These are phyloP conservation scores for Pseudotriccus pelzelni DNA, from an alignment of 2,797 vertebrate species.

Conservation along the genomic window DNA sequence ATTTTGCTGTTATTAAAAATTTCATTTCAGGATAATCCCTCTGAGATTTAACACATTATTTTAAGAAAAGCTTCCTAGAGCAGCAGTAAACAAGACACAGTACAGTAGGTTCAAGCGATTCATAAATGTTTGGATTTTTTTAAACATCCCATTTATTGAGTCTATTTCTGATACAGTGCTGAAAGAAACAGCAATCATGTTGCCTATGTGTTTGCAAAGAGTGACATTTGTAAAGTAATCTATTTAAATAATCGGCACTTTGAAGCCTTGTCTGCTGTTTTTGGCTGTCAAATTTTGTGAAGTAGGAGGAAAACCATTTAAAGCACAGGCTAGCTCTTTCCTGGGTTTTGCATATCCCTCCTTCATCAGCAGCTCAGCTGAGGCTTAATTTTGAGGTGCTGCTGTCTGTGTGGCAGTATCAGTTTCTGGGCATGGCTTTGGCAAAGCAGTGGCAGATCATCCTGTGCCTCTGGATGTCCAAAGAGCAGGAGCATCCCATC, in stretches of 20 bases:
- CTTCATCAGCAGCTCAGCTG: background rate
- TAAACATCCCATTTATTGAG: constrained; percentile 36
- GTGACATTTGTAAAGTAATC: constrained; percentile 45
- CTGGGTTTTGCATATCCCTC: background rate
- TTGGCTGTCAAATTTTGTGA: constrained; percentile 26
- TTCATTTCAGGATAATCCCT: constrained; percentile 57
- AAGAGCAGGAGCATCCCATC: background rate
- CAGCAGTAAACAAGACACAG: constrained; percentile 52
- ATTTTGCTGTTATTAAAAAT: constrained; percentile 65
- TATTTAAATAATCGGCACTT: constrained; percentile 32
- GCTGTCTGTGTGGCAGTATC: background rate
- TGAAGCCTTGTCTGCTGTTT: constrained; percentile 6
- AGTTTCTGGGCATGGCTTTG: background rate
- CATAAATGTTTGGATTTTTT: constrained; percentile 44
- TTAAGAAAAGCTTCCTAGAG: constrained; percentile 46
- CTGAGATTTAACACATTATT: constrained; percentile 52
- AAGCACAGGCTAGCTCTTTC: background rate
- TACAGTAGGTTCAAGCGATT: constrained; percentile 26
- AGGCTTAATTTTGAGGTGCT: background rate
- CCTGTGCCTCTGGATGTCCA: background rate
- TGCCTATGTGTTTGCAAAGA: constrained; percentile 18
- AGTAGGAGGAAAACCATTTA: background rate
- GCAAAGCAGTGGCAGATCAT: background rate
- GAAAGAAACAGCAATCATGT: constrained; percentile 23
- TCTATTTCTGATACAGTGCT: constrained; percentile 16